These are phyloP conservation scores for Elephas maximus DNA, from an alignment of 2,113 vertebrate species.

Conservation along the genomic window DNA sequence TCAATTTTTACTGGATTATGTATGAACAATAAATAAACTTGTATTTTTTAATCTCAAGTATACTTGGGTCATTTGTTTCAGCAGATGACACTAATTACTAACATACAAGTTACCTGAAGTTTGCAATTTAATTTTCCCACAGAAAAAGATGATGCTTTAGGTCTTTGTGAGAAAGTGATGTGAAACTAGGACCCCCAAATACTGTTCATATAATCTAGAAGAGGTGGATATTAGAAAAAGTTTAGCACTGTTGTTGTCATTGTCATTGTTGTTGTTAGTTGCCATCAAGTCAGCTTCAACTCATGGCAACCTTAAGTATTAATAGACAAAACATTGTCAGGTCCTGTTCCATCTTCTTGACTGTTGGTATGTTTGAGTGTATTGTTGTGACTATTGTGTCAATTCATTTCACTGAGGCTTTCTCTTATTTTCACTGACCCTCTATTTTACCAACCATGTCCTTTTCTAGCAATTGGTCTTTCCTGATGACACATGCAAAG, in stretches of 20 bases:
- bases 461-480: too few relatives aligned
- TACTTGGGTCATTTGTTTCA: not conserved
- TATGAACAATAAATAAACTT: not conserved
- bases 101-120: not conserved
- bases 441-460: too few relatives aligned
- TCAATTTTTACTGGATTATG: not conserved
- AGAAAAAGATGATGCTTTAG: not conserved
- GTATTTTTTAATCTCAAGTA: not conserved
- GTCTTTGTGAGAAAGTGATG: not conserved
- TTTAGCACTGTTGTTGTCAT: not conserved
- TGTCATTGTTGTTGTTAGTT: too few relatives aligned
- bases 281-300: too few relatives aligned
- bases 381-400: too few relatives aligned
- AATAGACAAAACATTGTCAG: too few relatives aligned
- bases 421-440: too few relatives aligned
- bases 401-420: too few relatives aligned
- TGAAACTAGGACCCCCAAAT: not conserved
- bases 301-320: too few relatives aligned
- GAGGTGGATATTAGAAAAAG: not conserved
- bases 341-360: too few relatives aligned
- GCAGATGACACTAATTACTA: not conserved
- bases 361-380: too few relatives aligned
- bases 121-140: not conserved
- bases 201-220: not conserved
- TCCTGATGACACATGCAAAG: too few relatives aligned